These are phyloP conservation scores for Acanthosepion lycidas DNA, from an alignment of 2,888 invertebrate genomes.

Conservation along the genomic window DNA sequence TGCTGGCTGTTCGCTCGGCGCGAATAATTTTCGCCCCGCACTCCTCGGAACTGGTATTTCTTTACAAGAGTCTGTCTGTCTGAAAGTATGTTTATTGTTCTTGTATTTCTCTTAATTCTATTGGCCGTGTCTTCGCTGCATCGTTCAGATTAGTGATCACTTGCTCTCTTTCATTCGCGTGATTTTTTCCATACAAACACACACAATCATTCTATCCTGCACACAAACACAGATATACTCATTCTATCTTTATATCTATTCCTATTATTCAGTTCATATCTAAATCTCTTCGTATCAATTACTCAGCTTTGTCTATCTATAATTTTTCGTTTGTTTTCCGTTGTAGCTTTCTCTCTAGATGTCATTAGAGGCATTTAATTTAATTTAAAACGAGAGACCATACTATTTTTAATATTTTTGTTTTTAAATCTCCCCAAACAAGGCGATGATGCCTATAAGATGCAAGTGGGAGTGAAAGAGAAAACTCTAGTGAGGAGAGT, in stretches of 20 bases:
- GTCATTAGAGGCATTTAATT: no score
- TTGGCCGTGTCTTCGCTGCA: background rate
- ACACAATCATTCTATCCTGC: background rate
- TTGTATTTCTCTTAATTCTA: background rate
- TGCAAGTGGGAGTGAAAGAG: no score
- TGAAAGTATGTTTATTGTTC: background rate
- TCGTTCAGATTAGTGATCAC: background rate
- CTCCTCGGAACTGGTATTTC: background rate
- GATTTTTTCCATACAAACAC: background rate
- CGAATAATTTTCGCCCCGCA: background rate
- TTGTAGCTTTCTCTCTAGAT: no score
- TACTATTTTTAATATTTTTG: no score
- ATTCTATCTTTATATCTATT: background rate
- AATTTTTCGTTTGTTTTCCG: no score
- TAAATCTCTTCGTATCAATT: background rate
- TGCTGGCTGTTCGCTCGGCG: background rate
- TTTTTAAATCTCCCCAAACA: no score
- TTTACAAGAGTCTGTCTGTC: background rate
- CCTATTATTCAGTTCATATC: background rate
- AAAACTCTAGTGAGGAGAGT: no score
- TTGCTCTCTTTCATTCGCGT: no score
- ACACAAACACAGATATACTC: no score
- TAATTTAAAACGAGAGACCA: no score
- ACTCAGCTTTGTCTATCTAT: no score
- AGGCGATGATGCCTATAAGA: no score